phyloP scores from a whole-genome alignment of 2,888 invertebrate genomes.

The Prosopocoilus inquinatus region DNA sequence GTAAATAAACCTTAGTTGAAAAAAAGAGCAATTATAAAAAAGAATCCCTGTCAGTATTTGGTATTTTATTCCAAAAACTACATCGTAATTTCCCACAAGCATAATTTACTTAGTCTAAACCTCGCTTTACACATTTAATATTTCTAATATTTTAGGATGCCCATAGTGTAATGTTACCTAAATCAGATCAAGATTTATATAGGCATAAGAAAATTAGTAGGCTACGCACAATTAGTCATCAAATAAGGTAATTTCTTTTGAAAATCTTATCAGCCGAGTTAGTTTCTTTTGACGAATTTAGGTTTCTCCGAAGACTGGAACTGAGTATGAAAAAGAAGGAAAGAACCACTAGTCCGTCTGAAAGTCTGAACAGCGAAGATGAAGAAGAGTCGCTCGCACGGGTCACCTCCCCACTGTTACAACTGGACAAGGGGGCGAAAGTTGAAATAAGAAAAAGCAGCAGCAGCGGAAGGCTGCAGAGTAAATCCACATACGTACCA shows the following conservation, averaged over 20 bases:
- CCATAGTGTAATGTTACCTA: constrained; percentile 59
- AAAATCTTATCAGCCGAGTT: neutral
- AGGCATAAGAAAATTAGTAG: constrained; percentile 64
- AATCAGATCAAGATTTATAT: constrained; percentile 57
- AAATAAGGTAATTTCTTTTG: constrained; percentile 61
- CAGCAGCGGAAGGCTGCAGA: constrained; percentile 46
- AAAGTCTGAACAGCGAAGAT: constrained; percentile 57
- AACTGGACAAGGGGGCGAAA: constrained; percentile 44
- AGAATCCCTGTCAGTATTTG: too few species aligned
- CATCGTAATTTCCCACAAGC: too few species aligned
- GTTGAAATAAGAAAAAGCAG: constrained; percentile 49
- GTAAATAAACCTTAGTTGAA: too few species aligned
- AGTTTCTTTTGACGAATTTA: constrained; percentile 35
- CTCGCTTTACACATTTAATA: neutral
- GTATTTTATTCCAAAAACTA: too few species aligned
- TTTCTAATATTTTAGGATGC: constrained; percentile 36
- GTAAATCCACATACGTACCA: constrained; percentile 27
- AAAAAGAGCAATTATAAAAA: too few species aligned
- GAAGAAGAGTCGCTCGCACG: constrained; percentile 60
- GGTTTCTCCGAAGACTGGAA: constrained; percentile 70
- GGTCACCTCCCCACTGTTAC: constrained; percentile 63
- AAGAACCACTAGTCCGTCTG: constrained; percentile 54
- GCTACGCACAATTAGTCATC: constrained; percentile 71
- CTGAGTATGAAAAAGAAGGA: constrained; percentile 69
- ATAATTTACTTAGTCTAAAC: too few species aligned